Evolutionary conservation across 2,888 invertebrate genomes (phyloP), one percentile per base, ranked within the genome.

Genomic region (Notodonta dromedarius): DNA sequence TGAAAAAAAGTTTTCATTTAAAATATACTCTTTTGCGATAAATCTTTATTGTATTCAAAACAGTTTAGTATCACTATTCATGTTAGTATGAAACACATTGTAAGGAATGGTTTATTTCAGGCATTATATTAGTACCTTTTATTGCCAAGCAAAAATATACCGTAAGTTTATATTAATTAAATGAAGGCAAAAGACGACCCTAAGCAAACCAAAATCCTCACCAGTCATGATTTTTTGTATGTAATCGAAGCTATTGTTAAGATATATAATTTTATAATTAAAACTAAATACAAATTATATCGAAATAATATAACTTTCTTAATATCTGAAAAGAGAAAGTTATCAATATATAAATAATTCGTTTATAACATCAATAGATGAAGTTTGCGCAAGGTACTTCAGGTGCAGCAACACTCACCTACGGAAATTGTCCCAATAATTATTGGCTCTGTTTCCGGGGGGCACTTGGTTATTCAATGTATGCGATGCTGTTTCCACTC

Each of bases 371-470:
- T 54, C 48, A 51, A 40, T 44, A 52, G n/a, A 46, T 46, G 12
- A 32, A 40, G 54, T 40, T 32, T 40, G 55, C 14, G 0, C 14
- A 44, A 46, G 40, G 14, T 50, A 51, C 13, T 11, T 42, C 44
- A 9, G 46, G 6, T 13, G 24, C 24, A 24, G 24, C 24, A 24
- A 13, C 42, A 60, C 60, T 65, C 96, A 97, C 97, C 98, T 98
- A 93, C 97, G 94, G 87, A 98, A 98, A 90, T 98, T 98, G 85
- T 98, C 98, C 97, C 97, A 98, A 89, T 98, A 98, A 91, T 98
- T 98, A 88, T 98, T 98, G 61, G 98, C 97, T 70, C 98, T 94
- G 88, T 97, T 97, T 40, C 98, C 98, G 46, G 98, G 98, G 50
- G 97, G 96, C 59, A 98, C 98, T 93, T 98, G 97, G 87, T 98